Conservation (phyloP, 2,113 vertebrate genomes). For the Embiotoca jacksoni region DNA sequence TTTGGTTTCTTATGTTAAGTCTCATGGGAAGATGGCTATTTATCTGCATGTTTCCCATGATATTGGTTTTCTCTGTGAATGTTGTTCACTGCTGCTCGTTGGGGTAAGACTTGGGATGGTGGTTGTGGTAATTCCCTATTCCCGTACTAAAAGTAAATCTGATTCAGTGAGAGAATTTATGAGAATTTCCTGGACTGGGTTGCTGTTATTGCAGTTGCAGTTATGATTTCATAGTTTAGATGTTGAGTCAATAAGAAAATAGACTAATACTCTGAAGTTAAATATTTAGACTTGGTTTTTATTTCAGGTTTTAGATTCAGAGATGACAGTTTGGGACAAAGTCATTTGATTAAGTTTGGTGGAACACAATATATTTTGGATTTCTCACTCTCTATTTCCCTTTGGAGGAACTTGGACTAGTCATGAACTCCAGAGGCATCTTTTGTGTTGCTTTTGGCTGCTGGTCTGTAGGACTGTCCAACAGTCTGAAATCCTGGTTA, state of each 20-base stretch:
- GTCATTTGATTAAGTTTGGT: not conserved
- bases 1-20: slow-evolving; percentile 1
- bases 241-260: not conserved
- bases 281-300: not conserved
- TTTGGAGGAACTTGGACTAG: not conserved
- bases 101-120: not conserved
- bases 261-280: not conserved
- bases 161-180: slow-evolving; percentile 4
- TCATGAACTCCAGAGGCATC: not conserved
- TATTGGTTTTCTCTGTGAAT: not conserved
- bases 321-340: not conserved
- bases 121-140: not conserved
- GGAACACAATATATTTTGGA: not conserved
- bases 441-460: slow-evolving; percentile 33
- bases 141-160: slow-evolving; percentile 3
- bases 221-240: not conserved
- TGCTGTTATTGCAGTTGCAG: not conserved
- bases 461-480: slow-evolving; percentile 17
- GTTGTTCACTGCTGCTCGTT: not conserved
- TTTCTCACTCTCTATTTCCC: not conserved
- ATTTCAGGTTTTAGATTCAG: not conserved
- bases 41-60: slow-evolving; percentile 26
- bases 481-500: slow-evolving; percentile 28
- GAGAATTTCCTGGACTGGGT: slow-evolving; percentile 11
- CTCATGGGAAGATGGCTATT: not conserved